Evolutionary conservation across 2,113 vertebrate species (phyloP).

Genomic region (Anoura caudifer): DNA sequence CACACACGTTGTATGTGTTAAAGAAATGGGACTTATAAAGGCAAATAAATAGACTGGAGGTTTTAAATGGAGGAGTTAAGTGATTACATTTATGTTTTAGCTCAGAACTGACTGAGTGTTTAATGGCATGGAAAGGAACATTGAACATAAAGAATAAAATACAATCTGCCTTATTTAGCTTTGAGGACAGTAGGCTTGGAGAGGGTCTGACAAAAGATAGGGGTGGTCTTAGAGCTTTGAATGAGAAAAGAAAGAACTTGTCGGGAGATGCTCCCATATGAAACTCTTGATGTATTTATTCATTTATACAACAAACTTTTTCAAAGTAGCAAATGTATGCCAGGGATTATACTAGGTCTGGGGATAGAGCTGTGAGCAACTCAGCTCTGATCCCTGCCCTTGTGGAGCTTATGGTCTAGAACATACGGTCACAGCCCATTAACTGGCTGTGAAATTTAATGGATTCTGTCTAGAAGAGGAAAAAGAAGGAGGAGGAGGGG

Average conservation of each 20-base stretch:
- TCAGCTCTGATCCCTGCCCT: not conserved
- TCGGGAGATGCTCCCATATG: not conserved
- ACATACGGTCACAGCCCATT: not conserved
- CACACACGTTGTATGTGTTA: not conserved
- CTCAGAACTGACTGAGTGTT: not conserved
- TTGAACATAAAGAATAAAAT: not conserved
- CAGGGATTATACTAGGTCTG: not conserved
- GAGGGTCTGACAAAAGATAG: not conserved
- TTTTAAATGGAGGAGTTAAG: not conserved
- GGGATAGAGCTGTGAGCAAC: not conserved
- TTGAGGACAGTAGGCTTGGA: not conserved
- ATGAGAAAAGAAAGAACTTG: not conserved
- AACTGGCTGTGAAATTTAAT: not conserved
- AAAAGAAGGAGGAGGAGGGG: not conserved
- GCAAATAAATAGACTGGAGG: not conserved
- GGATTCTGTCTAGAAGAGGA: not conserved
- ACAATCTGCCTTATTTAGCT: not conserved
- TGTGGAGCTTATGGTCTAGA: not conserved
- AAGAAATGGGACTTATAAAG: not conserved
- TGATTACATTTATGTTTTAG: conserved; percentile 2
- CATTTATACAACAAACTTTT: not conserved
- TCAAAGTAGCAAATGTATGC: not conserved
- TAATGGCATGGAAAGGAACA: not conserved
- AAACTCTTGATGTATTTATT: not conserved
- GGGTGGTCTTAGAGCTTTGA: not conserved